phyloP scores from a whole-genome alignment of 2,797 vertebrate genomes.

The Ceyx erithaca region DNA sequence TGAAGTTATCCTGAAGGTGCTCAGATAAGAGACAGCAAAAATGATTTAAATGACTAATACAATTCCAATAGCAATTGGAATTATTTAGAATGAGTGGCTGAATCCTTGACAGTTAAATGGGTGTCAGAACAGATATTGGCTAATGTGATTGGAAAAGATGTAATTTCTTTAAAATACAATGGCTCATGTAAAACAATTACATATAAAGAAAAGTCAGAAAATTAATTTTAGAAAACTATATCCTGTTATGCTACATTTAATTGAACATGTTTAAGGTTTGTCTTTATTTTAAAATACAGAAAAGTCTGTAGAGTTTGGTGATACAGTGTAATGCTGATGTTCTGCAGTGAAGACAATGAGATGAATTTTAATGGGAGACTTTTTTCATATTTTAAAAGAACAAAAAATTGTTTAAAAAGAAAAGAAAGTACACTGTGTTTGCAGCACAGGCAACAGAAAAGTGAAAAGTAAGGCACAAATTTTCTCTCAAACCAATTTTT shows the following conservation, averaged over 20 bases:
- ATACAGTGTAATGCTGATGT: background rate
- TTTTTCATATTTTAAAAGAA: background rate
- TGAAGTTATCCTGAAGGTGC: conserved; percentile 29
- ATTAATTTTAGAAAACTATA: background rate
- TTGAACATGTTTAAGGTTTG: conserved; percentile 7
- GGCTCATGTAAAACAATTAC: conserved; percentile 20
- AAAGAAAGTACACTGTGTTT: background rate
- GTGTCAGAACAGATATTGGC: conserved; percentile 24
- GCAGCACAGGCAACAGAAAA: background rate
- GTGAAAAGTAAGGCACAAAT: background rate
- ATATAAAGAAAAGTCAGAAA: background rate
- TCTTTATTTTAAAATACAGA: background rate
- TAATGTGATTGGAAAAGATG: conserved; percentile 40
- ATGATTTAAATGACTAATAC: conserved; percentile 17
- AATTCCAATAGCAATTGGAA: background rate
- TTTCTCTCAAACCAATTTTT: background rate
- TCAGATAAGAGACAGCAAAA: conserved; percentile 18
- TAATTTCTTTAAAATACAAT: conserved; percentile 34
- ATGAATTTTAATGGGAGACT: background rate
- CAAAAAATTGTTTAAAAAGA: background rate
- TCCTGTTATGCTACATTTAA: background rate
- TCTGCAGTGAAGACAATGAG: background rate
- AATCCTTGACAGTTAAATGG: conserved; percentile 19
- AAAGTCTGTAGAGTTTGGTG: background rate
- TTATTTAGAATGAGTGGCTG: conserved; percentile 16